phyloP scores from a whole-genome alignment of 64 coral and sea anemone genomes.

The Orbicella faveolata region DNA sequence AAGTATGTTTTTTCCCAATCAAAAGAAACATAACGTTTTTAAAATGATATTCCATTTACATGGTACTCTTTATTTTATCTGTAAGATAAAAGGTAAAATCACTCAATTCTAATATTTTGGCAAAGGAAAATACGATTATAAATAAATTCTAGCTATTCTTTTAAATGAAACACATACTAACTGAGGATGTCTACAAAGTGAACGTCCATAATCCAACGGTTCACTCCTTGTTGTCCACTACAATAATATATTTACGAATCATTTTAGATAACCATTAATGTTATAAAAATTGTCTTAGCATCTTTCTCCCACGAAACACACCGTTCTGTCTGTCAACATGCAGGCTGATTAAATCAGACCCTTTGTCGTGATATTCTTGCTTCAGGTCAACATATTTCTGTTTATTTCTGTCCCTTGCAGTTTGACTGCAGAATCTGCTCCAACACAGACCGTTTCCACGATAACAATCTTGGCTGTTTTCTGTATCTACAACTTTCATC shows the following conservation, averaged over 20 bases:
- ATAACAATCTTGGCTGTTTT: neutral
- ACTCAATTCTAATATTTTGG: neutral
- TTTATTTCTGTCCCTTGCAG: neutral
- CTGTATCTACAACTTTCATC: neutral
- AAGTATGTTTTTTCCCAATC: neutral
- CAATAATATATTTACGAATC: no score
- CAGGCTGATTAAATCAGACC: conserved; percentile 26
- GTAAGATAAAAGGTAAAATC: conserved; percentile 45
- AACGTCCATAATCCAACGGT: no score
- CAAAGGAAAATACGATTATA: neutral
- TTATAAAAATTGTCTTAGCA: neutral
- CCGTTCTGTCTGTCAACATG: neutral
- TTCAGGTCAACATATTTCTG: neutral
- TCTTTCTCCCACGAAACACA: neutral
- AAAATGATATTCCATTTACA: neutral
- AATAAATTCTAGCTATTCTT: conserved; percentile 4
- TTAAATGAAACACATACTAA: neutral
- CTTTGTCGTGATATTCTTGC: neutral
- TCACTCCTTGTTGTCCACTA: no score
- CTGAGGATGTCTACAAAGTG: neutral
- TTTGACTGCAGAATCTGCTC: neutral
- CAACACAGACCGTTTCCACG: neutral
- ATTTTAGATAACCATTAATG: no score
- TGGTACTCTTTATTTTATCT: conserved; percentile 53
- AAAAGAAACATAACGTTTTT: neutral